Evolutionary conservation across 2,888 invertebrate genomes (phyloP).

Genomic region (Lampropteryx suffumata): DNA sequence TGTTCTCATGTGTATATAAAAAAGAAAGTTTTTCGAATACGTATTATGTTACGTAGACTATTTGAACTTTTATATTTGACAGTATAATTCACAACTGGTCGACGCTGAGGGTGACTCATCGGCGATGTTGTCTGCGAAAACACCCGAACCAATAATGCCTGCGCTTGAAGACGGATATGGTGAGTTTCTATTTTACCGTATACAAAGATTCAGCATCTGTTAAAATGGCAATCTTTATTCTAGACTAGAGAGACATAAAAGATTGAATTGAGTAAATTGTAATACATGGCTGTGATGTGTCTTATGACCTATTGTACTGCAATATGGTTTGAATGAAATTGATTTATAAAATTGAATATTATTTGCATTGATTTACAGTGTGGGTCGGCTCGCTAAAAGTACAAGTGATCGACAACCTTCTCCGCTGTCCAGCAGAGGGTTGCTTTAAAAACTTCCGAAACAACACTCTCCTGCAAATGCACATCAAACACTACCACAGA

Average conservation of each 20-base stretch:
- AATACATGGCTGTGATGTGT: no score
- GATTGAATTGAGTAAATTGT: no score
- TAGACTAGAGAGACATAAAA: no score
- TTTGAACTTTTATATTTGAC: constrained; percentile 6
- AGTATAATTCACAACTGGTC: constrained; percentile 28
- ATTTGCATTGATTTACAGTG: constrained; percentile 57
- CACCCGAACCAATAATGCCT: constrained; percentile 34
- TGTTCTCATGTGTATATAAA: no score
- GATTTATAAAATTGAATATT: no score
- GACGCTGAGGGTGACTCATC: constrained; percentile 16
- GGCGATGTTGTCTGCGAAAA: not conserved
- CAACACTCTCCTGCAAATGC: constrained; percentile 95
- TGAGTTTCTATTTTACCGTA: constrained; percentile 31
- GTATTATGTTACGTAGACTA: no score
- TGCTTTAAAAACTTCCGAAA: constrained; percentile 96
- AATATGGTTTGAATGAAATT: no score
- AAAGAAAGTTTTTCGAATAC: no score
- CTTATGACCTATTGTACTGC: no score
- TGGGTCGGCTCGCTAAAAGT: constrained; percentile 84
- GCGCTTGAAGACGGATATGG: constrained; percentile 68
- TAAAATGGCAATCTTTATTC: no score
- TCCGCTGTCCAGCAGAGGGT: constrained; percentile 90
- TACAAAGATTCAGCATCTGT: no score
- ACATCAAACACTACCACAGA: constrained; percentile 96
- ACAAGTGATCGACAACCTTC: constrained; percentile 86